phyloP scores from a whole-genome alignment of 2,888 invertebrate species.

The Quadroppia sp. region DNA sequence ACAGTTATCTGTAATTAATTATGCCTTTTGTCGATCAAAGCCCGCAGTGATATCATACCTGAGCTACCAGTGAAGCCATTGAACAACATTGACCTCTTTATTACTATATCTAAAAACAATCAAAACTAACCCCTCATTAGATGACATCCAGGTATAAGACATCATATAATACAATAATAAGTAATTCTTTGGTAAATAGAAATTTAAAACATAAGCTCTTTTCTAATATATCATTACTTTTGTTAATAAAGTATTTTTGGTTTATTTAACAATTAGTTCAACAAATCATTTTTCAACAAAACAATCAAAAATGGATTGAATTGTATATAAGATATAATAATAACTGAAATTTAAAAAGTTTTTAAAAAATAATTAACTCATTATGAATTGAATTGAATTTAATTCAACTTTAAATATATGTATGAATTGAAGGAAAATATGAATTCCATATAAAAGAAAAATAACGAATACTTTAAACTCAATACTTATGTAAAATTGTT shows the following conservation, averaged over 20 bases:
- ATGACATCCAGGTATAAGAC: background rate
- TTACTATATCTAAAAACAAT: background rate
- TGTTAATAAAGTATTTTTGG: background rate
- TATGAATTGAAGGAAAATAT: no score
- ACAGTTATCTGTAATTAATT: slow-evolving; percentile 12
- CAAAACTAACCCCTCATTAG: background rate
- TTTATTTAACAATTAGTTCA: background rate
- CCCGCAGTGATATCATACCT: background rate
- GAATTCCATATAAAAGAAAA: no score
- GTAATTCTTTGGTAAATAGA: background rate
- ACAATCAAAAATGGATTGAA: background rate
- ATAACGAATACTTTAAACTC: no score
- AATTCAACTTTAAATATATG: no score
- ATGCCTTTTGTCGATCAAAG: slow-evolving; percentile 5
- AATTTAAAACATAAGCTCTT: background rate
- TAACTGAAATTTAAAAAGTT: no score
- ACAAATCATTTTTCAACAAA: background rate
- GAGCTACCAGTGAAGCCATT: slow-evolving; percentile 8
- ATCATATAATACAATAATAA: background rate
- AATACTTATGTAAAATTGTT: no score
- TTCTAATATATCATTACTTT: background rate
- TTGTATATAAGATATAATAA: no score
- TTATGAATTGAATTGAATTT: no score
- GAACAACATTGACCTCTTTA: slow-evolving; percentile 4
- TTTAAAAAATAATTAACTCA: no score